Conservation (phyloP, 2,797 vertebrate species). For the Okamejei kenojei region DNA sequence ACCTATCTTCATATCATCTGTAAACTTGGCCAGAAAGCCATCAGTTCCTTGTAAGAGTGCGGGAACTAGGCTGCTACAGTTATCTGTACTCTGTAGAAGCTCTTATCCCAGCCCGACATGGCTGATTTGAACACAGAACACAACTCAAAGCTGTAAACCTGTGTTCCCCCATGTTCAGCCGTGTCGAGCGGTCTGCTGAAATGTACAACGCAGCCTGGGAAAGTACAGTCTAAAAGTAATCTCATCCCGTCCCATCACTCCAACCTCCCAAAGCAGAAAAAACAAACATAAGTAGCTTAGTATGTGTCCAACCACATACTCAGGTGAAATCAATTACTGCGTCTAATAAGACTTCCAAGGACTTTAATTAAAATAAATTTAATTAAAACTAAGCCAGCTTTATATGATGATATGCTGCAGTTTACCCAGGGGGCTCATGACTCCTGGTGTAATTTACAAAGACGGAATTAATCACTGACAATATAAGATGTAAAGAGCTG, state of each 20-base stretch:
- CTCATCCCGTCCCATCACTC: neutral
- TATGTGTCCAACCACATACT: neutral
- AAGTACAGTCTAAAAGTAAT: neutral
- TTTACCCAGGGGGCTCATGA: slow-evolving; percentile 48
- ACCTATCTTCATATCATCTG: no score
- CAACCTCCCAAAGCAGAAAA: neutral
- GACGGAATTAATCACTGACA: slow-evolving; percentile 33
- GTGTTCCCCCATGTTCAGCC: neutral
- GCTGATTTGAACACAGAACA: neutral
- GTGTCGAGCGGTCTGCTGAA: neutral
- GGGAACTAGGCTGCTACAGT: no score
- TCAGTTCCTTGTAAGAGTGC: no score
- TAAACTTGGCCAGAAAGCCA: no score
- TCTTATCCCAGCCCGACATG: neutral
- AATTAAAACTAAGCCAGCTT: slow-evolving; percentile 72
- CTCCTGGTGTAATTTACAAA: slow-evolving; percentile 30
- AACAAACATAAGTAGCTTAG: neutral
- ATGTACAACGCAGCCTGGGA: neutral
- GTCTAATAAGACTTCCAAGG: slow-evolving; percentile 78
- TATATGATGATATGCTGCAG: slow-evolving; percentile 59
- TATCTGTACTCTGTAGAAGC: neutral
- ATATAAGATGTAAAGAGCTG: slow-evolving; percentile 1
- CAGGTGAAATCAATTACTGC: slow-evolving; percentile 84
- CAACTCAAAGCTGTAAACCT: neutral
- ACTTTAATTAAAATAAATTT: slow-evolving; percentile 93